These are phyloP conservation scores for Pseudanteris insignis DNA, from an alignment of 2,888 invertebrate species.

Conservation along the genomic window DNA sequence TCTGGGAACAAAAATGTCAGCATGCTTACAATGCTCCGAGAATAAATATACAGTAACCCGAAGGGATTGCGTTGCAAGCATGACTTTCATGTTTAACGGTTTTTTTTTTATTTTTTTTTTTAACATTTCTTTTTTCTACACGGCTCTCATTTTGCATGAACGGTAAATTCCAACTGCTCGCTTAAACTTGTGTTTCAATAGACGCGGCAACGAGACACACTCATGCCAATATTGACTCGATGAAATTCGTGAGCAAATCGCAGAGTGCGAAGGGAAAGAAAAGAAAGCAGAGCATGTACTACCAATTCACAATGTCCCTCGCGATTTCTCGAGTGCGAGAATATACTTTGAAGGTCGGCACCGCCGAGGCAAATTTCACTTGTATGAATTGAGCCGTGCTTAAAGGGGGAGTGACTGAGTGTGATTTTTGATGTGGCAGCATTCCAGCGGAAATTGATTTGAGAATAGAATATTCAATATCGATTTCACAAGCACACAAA, in stretches of 20 bases:
- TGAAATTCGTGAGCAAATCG: slow-evolving; percentile 43
- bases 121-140: slow-evolving; percentile 15
- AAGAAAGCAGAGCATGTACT: slow-evolving; percentile 33
- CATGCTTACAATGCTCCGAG: no score
- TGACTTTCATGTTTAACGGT: no score
- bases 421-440: slow-evolving; percentile 40
- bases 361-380: slow-evolving; percentile 38
- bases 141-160: slow-evolving; percentile 22
- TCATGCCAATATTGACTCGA: slow-evolving; percentile 46
- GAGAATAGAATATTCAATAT: slow-evolving; percentile 46
- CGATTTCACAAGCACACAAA: slow-evolving; percentile 18
- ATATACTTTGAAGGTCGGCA: slow-evolving; percentile 36
- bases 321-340: slow-evolving; percentile 40
- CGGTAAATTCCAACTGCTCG: slow-evolving; percentile 29
- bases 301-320: slow-evolving; percentile 38
- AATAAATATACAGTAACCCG: no score
- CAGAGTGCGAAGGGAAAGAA: slow-evolving; percentile 37
- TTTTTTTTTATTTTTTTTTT: no score
- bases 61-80: no score
- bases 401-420: slow-evolving; percentile 30
- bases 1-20: no score
- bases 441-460: slow-evolving; percentile 52
- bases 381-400: slow-evolving; percentile 38
- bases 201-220: slow-evolving; percentile 28
- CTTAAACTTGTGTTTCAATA: slow-evolving; percentile 39